Evolutionary conservation across 2,113 vertebrate species (phyloP).

Genomic region (Labeo rohita): DNA sequence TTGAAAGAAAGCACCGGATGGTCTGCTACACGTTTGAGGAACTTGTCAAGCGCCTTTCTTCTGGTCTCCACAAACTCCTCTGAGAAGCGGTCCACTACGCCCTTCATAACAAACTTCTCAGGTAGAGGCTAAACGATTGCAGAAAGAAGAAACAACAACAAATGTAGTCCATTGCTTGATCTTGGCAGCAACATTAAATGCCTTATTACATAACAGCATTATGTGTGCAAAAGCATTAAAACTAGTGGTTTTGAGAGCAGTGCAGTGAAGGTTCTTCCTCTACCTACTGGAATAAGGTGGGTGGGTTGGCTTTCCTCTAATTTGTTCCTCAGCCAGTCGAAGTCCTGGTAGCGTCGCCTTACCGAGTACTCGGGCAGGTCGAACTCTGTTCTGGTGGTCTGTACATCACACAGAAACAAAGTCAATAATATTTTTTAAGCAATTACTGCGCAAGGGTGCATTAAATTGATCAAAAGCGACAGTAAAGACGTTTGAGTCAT

Average conservation of each 20-base stretch:
- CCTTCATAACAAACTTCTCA: conserved; percentile 98
- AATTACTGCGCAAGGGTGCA: neutral
- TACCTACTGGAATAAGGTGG: conserved; percentile 97
- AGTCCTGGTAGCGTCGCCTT: conserved; percentile 95
- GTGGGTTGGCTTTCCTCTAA: conserved; percentile 97
- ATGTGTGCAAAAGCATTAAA: neutral
- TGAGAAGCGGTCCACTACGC: conserved; percentile 97
- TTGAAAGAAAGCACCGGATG: conserved; percentile 98
- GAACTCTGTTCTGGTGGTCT: conserved; percentile 94
- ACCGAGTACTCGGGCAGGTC: conserved; percentile 94
- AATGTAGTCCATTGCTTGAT: neutral
- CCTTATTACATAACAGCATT: neutral
- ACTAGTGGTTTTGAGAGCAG: neutral
- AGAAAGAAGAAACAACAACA: neutral
- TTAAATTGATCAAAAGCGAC: too few relatives aligned
- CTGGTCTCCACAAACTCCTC: conserved; percentile 98
- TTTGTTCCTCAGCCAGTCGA: conserved; percentile 94
- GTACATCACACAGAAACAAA: conserved; percentile 43
- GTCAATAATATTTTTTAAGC: neutral
- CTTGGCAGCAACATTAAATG: neutral
- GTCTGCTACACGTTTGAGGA: conserved; percentile 93
- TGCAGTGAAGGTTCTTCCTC: conserved; percentile 58
- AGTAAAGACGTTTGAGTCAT: too few relatives aligned
- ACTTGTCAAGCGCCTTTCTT: conserved; percentile 96
- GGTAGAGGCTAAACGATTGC: conserved; percentile 84